Evolutionary conservation across 2,113 vertebrate species (phyloP).

Genomic region (Mystacornis crossleyi): DNA sequence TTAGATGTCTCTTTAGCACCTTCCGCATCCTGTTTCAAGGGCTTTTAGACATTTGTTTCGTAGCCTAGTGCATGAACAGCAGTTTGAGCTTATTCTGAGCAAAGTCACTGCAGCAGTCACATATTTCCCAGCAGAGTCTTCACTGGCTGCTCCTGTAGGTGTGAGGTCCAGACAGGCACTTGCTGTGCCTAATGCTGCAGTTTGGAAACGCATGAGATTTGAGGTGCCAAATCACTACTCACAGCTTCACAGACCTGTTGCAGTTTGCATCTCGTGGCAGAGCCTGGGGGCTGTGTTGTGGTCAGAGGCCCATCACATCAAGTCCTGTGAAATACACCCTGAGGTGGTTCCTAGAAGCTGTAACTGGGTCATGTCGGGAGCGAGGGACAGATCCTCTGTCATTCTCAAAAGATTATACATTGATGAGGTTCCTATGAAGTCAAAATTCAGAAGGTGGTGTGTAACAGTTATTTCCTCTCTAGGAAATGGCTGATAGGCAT

Average conservation of each 20-base stretch:
- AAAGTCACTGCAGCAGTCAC: neutral
- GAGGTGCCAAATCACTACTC: neutral
- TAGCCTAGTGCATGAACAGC: neutral
- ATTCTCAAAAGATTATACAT: neutral
- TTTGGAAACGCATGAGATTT: neutral
- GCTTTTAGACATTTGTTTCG: neutral
- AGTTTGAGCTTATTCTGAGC: neutral
- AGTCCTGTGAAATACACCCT: neutral
- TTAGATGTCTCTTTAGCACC: neutral
- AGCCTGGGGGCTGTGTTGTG: neutral
- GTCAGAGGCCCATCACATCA: neutral
- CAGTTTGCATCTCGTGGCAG: neutral
- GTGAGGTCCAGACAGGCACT: neutral
- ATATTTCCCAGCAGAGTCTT: neutral
- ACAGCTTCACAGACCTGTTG: neutral
- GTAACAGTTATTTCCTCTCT: neutral
- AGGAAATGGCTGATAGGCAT: neutral
- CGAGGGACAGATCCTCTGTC: neutral
- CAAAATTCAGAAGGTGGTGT: neutral
- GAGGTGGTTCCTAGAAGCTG: neutral
- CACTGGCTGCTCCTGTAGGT: neutral
- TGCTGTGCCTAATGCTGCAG: neutral
- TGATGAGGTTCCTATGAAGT: neutral
- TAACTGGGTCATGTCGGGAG: rapidly evolving
- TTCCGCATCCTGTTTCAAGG: neutral